phyloP scores from a whole-genome alignment of 2,113 vertebrate species.

The Strigops habroptila region DNA sequence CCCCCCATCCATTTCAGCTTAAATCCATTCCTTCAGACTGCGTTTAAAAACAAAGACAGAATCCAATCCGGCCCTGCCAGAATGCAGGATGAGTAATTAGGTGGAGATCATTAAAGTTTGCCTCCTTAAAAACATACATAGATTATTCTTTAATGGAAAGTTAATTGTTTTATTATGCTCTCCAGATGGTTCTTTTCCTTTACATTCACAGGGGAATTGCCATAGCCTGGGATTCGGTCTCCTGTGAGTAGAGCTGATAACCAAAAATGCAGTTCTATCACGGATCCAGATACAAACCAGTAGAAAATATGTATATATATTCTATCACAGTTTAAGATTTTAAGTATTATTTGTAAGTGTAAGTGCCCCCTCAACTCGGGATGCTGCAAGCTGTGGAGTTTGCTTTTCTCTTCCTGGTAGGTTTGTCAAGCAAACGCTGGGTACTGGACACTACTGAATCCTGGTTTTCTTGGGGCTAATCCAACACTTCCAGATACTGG shows the following conservation, averaged over 20 bases:
- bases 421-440: background rate
- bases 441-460: background rate
- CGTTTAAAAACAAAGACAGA: background rate
- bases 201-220: conserved; percentile 63
- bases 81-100: conserved; percentile 53
- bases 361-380: background rate
- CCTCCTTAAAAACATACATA: conserved; percentile 76
- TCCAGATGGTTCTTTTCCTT: conserved; percentile 77
- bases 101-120: conserved; percentile 63
- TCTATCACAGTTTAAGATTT: background rate
- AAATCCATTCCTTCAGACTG: background rate
- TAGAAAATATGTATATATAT: background rate
- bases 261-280: background rate
- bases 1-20: background rate
- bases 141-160: conserved; percentile 80
- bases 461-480: background rate
- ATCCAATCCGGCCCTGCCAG: background rate
- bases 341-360: background rate
- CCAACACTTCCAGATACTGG: background rate
- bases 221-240: conserved; percentile 26
- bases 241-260: background rate
- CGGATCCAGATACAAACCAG: background rate
- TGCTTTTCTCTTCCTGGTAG: background rate
- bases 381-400: background rate
- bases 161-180: conserved; percentile 80